A percentile compares a stretch with the other conserved stretches of the same genome.
Conservation (phyloP, 2,888 invertebrate species). For the Hypolimnas misippus region DNA sequence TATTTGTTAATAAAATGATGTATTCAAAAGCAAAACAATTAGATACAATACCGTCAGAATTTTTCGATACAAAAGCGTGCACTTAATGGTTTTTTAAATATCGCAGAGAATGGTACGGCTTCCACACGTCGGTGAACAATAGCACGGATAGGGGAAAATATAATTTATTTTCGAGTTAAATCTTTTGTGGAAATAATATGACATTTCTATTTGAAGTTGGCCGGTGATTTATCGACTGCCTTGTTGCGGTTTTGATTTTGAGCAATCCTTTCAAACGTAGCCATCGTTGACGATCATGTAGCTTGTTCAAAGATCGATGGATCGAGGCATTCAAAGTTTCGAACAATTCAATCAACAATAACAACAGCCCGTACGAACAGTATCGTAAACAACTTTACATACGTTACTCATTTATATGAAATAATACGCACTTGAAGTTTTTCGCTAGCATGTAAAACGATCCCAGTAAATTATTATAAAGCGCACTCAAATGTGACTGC, state of each 20-base stretch:
- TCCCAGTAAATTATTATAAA: constrained; percentile 35
- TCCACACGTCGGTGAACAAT: constrained; percentile 82
- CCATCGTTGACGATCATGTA: constrained; percentile 62
- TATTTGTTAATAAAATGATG: constrained; percentile 22
- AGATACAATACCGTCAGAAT: constrained; percentile 48
- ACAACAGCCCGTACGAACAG: background rate
- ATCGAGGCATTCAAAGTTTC: background rate
- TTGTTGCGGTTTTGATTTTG: constrained; percentile 64
- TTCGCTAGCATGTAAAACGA: constrained; percentile 35
- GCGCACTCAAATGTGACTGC: constrained; percentile 41
- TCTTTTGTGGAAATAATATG: constrained; percentile 85
- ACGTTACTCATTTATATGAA: background rate
- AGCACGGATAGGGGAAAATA: constrained; percentile 74
- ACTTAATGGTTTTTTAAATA: constrained; percentile 84
- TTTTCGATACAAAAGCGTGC: constrained; percentile 74
- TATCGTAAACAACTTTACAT: background rate
- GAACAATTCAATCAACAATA: background rate
- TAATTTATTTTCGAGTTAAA: constrained; percentile 85
- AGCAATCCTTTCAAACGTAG: constrained; percentile 58
- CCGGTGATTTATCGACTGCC: constrained; percentile 81
- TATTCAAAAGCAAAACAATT: constrained; percentile 39
- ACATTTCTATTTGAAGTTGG: constrained; percentile 84
- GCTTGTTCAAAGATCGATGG: constrained; percentile 46
- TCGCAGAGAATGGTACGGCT: constrained; percentile 71
- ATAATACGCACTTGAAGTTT: constrained; percentile 25